Percentiles rank a stretch among this genome's conserved stretches.
Evolutionary conservation across 2,113 vertebrate genomes (phyloP).

Genomic region (Gnathonemus echidnorhynchus): DNA sequence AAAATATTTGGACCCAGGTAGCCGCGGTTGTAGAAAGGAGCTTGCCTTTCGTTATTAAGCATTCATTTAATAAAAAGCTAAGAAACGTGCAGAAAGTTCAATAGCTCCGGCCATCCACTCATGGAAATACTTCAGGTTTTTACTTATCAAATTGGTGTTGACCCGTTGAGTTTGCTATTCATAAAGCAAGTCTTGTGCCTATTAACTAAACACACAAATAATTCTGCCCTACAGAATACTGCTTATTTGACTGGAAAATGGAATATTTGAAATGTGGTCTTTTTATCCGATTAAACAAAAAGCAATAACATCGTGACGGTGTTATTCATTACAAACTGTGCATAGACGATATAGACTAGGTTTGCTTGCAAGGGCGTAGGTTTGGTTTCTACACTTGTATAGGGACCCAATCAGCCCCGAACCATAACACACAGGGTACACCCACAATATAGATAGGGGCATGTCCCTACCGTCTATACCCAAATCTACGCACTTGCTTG

Average conservation of each 20-base stretch:
- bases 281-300: neutral
- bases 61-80: neutral
- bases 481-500: neutral
- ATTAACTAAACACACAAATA: conserved; percentile 1
- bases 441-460: neutral
- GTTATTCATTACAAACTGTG: neutral
- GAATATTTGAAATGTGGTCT: neutral
- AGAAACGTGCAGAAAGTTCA: neutral
- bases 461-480: neutral
- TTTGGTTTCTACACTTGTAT: neutral
- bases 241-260: neutral
- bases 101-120: neutral
- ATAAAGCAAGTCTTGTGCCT: neutral
- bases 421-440: neutral
- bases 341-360: neutral
- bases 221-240: neutral
- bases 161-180: neutral
- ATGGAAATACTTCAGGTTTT: neutral
- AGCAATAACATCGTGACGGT: neutral
- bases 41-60: neutral
- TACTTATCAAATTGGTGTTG: neutral
- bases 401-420: neutral
- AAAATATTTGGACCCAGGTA: neutral
- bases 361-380: neutral
- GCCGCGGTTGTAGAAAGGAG: neutral